Conservation (phyloP, 1,140 invertebrate genomes). For the Maniola jurtina region DNA sequence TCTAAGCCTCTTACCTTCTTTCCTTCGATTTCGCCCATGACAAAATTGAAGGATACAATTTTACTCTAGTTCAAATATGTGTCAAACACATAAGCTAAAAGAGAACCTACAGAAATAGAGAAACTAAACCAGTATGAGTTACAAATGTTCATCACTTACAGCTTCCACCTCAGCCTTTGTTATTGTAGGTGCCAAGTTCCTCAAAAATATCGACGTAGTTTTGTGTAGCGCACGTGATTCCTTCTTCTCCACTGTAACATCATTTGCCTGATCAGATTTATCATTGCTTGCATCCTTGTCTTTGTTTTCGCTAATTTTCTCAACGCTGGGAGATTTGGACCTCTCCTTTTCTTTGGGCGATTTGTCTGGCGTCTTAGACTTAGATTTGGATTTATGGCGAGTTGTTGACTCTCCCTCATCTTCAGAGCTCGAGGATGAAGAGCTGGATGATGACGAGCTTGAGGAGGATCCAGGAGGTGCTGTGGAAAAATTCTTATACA, state of each 20-base stretch:
- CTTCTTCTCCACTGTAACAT: conserved; percentile 73
- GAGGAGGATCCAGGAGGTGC: conserved; percentile 74
- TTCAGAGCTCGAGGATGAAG: conserved; percentile 69
- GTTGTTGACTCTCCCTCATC: conserved; percentile 59
- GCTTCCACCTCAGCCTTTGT: conserved; percentile 98
- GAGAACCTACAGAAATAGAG: too few species aligned
- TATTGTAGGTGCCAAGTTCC: conserved; percentile 96
- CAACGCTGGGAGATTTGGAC: conserved; percentile 56
- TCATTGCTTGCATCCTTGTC: conserved; percentile 71
- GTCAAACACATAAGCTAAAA: too few species aligned
- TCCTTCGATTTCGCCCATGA: too few species aligned
- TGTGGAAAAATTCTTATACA: conserved; percentile 27
- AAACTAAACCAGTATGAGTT: too few species aligned
- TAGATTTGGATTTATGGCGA: conserved; percentile 63
- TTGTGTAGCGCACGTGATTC: conserved; percentile 90
- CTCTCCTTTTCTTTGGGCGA: conserved; percentile 57
- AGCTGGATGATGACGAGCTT: conserved; percentile 68
- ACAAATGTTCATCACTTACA: conserved; percentile 78
- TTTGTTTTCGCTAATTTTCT: conserved; percentile 50
- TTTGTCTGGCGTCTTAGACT: conserved; percentile 67
- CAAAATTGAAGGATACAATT: too few species aligned
- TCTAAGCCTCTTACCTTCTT: too few species aligned
- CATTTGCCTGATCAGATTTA: conserved; percentile 61
- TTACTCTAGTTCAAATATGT: too few species aligned
- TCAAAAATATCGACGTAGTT: conserved; percentile 97